phyloP scores from a whole-genome alignment of 1,140 invertebrate genomes.

The Trichonephila inaurata region DNA sequence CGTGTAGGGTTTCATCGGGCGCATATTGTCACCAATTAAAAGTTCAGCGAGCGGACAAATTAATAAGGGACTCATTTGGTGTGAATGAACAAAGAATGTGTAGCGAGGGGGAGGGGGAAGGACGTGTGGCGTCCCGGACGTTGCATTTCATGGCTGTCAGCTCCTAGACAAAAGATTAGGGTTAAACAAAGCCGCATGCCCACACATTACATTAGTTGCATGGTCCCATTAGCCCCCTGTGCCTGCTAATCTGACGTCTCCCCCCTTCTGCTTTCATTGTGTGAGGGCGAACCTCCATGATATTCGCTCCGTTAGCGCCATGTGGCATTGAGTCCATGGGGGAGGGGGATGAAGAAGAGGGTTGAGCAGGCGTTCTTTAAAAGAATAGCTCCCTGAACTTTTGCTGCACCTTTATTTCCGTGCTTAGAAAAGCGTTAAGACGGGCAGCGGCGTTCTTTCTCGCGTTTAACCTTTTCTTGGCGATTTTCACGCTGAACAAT shows the following conservation, averaged over 20 bases:
- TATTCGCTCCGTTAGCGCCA: slow-evolving; percentile 74
- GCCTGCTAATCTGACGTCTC: slow-evolving; percentile 65
- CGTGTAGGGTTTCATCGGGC: neutral
- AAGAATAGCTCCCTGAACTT: slow-evolving; percentile 71
- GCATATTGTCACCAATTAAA: slow-evolving; percentile 74
- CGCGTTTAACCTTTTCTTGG: slow-evolving; percentile 63
- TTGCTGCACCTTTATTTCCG: slow-evolving; percentile 73
- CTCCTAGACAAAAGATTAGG: slow-evolving; percentile 74
- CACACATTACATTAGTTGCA: slow-evolving; percentile 75
- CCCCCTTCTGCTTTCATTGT: slow-evolving; percentile 50
- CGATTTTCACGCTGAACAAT: slow-evolving; percentile 61
- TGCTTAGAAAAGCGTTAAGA: slow-evolving; percentile 65
- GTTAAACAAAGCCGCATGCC: slow-evolving; percentile 74
- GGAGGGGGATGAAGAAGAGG: neutral
- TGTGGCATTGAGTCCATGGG: slow-evolving; percentile 72
- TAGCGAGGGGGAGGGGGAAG: neutral
- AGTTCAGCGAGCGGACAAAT: slow-evolving; percentile 70
- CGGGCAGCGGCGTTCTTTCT: slow-evolving; percentile 19
- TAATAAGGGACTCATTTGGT: slow-evolving; percentile 73
- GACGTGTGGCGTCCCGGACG: slow-evolving; percentile 50
- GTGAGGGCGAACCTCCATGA: slow-evolving; percentile 22
- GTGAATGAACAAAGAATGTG: slow-evolving; percentile 69
- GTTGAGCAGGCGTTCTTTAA: neutral
- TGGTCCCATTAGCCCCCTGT: slow-evolving; percentile 61
- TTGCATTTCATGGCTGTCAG: slow-evolving; percentile 74